These are phyloP conservation scores for Pterocles orientalis DNA, from an alignment of 2,113 vertebrate genomes.

Conservation along the genomic window DNA sequence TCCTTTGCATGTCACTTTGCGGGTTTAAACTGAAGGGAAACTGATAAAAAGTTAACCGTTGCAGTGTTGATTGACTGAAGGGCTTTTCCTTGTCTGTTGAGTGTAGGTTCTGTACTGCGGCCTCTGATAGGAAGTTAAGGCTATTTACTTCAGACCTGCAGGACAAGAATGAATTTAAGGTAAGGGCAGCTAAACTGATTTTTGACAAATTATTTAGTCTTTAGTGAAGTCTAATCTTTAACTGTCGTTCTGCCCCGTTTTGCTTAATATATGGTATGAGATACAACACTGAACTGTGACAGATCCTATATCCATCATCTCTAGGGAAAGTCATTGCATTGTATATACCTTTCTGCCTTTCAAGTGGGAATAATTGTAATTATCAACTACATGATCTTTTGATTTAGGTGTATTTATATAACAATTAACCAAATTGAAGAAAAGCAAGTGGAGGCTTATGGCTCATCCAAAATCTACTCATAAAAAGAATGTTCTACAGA, in stretches of 20 bases:
- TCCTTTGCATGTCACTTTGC: not conserved
- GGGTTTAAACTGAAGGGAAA: not conserved
- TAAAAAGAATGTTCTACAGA: not conserved
- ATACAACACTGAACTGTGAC: not conserved
- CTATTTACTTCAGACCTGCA: conserved; percentile 92
- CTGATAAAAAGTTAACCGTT: not conserved
- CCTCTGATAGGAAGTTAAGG: conserved; percentile 88
- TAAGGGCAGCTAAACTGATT: conserved; percentile 65
- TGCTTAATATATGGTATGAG: not conserved
- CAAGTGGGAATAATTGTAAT: not conserved
- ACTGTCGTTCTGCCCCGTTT: not conserved
- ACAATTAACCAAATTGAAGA: not conserved
- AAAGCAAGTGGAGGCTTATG: not conserved
- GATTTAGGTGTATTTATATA: not conserved
- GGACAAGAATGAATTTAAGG: conserved; percentile 89
- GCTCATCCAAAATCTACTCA: not conserved
- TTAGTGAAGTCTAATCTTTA: not conserved
- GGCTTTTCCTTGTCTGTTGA: conserved; percentile 5
- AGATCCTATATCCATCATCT: not conserved
- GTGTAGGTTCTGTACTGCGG: conserved; percentile 91
- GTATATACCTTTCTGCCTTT: not conserved
- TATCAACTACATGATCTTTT: not conserved
- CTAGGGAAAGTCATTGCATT: not conserved
- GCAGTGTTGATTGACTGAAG: not conserved
- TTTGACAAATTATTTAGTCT: not conserved